Evolutionary conservation across 2,113 vertebrate species (phyloP).

Genomic region (Sturnus vulgaris): DNA sequence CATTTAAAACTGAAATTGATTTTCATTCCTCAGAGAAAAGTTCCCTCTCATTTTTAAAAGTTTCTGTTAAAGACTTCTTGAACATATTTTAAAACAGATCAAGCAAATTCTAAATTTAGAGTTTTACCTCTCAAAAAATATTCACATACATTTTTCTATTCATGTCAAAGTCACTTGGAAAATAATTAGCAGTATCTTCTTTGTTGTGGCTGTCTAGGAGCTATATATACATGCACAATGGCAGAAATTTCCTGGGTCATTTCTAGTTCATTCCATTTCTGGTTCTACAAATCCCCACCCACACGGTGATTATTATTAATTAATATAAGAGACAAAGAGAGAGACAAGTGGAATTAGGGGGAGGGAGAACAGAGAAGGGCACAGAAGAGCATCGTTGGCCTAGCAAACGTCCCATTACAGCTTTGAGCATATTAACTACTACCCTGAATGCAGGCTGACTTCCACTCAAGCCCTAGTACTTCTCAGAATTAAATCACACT

Average conservation of each 20-base stretch:
- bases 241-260: slow-evolving; percentile 16
- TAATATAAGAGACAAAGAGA: neutral
- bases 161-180: slow-evolving; percentile 2
- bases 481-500: neutral
- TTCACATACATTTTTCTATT: neutral
- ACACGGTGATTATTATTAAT: slow-evolving; percentile 39
- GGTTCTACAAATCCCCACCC: neutral
- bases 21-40: neutral
- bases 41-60: neutral
- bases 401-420: neutral
- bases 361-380: neutral
- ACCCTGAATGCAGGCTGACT: neutral
- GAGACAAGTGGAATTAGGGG: neutral
- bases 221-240: neutral
- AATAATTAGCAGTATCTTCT: slow-evolving; percentile 2
- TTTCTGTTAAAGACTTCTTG: neutral
- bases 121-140: slow-evolving; percentile 28
- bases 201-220: slow-evolving; percentile 15
- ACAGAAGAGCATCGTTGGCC: neutral
- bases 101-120: slow-evolving; percentile 12
- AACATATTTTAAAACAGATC: neutral
- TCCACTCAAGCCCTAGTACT: neutral
- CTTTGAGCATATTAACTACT: neutral
- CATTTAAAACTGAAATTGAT: neutral
- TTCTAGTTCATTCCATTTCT: slow-evolving; percentile 22